These are phyloP conservation scores for Palloptera scutellata DNA, from an alignment of 2,888 invertebrate species.

Conservation along the genomic window DNA sequence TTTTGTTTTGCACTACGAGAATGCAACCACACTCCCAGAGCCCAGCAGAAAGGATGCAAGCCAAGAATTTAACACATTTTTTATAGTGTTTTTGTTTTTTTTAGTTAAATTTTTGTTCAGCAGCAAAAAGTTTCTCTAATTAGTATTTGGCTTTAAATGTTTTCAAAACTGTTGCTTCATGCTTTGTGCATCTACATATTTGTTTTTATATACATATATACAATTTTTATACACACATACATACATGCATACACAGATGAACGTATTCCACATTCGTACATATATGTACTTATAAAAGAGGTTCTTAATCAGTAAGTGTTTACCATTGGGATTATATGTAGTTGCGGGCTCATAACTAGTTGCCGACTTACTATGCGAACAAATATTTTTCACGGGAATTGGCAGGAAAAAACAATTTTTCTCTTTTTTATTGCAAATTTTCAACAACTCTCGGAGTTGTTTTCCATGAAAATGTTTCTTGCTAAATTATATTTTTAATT, in stretches of 20 bases:
- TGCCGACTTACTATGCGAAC: no score
- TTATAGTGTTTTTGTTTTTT: no score
- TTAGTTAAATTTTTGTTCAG: no score
- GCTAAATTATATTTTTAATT: no score
- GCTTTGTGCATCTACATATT: background rate
- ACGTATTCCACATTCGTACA: background rate
- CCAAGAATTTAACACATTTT: no score
- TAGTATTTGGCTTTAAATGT: conserved; percentile 1
- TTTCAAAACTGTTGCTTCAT: conserved; percentile 1
- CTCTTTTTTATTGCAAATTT: background rate
- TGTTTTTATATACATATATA: conserved; percentile 4
- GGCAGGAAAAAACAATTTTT: conserved; percentile 3
- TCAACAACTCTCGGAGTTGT: background rate
- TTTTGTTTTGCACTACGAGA: no score
- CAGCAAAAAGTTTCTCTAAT: background rate
- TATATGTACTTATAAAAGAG: background rate
- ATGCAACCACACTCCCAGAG: no score
- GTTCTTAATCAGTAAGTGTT: no score
- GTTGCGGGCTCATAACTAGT: no score
- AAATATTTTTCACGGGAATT: no score
- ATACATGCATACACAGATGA: background rate
- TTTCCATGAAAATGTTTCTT: background rate
- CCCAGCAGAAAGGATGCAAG: no score
- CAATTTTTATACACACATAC: background rate
- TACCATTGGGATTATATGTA: no score